These are phyloP conservation scores for Aphodius granarius DNA, from an alignment of 2,888 invertebrate genomes.

Conservation along the genomic window DNA sequence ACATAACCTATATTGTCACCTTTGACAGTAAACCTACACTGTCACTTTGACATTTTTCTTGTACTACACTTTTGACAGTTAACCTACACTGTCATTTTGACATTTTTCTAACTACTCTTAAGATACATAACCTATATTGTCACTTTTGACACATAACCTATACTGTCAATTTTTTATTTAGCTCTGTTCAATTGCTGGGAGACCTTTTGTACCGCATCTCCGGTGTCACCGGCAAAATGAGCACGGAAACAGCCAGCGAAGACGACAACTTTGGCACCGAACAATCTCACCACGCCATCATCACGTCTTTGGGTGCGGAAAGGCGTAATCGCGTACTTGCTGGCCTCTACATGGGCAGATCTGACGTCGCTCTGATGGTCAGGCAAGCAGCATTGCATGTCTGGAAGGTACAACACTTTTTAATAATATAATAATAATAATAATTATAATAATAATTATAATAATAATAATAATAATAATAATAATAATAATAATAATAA, in stretches of 20 bases:
- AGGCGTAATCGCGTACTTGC: slow-evolving; percentile 90
- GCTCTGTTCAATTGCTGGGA: slow-evolving; percentile 92
- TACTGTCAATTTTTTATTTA: slow-evolving; percentile 51
- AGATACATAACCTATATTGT: neutral
- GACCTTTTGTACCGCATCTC: slow-evolving; percentile 95
- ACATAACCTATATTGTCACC: too few relatives aligned
- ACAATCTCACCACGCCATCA: slow-evolving; percentile 90
- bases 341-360: slow-evolving; percentile 95
- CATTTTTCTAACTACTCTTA: neutral
- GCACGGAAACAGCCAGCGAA: slow-evolving; percentile 96
- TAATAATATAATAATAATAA: neutral
- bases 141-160: slow-evolving; percentile 9
- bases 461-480: neutral
- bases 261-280: slow-evolving; percentile 99
- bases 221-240: slow-evolving; percentile 98
- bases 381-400: slow-evolving; percentile 97
- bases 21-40: too few relatives aligned
- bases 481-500: neutral
- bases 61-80: too few relatives aligned
- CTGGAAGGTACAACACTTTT: too few relatives aligned
- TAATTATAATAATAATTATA: neutral
- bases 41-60: too few relatives aligned
- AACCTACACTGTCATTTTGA: too few relatives aligned
- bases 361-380: slow-evolving; percentile 95
- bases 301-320: slow-evolving; percentile 84